Evolutionary conservation across 2,888 invertebrate species (phyloP).

Genomic region (Sarcophaga subvicina): DNA sequence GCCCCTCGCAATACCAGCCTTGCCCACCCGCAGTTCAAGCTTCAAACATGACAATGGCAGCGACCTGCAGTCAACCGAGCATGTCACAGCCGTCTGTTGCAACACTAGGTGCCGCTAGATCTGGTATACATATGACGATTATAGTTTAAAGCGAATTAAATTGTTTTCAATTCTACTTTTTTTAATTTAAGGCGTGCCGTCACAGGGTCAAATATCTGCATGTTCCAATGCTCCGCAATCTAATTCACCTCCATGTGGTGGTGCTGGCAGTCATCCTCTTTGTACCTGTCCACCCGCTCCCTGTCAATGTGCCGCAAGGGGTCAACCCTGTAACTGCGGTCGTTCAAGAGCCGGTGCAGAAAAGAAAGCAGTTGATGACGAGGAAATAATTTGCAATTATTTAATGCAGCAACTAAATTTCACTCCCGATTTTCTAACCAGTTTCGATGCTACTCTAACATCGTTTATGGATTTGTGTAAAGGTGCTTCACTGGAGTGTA

Average conservation of each 20-base stretch:
- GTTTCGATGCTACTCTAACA: slow-evolving; percentile 44
- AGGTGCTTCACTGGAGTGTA: slow-evolving; percentile 12
- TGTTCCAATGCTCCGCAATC: slow-evolving; percentile 8
- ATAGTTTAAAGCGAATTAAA: not conserved
- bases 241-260: not conserved
- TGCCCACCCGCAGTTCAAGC: not conserved
- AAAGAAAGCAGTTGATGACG: not conserved
- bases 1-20: too few relatives aligned
- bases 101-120: not conserved
- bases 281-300: slow-evolving; percentile 31
- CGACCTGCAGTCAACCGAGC: not conserved
- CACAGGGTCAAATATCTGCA: slow-evolving; percentile 30
- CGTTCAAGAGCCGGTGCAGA: slow-evolving; percentile 52
- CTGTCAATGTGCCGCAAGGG: slow-evolving; percentile 21
- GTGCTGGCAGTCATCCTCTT: not conserved
- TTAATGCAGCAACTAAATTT: slow-evolving; percentile 44
- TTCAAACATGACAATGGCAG: not conserved
- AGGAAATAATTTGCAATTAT: slow-evolving; percentile 37
- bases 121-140: too few relatives aligned
- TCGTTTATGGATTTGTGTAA: slow-evolving; percentile 49
- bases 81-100: slow-evolving; percentile 11
- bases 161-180: not conserved
- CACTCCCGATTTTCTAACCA: slow-evolving; percentile 25
- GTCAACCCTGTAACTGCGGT: slow-evolving; percentile 17
- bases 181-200: slow-evolving; percentile 24